phyloP scores from a whole-genome alignment of 2,888 invertebrate species.

The Coenonympha glycerion region DNA sequence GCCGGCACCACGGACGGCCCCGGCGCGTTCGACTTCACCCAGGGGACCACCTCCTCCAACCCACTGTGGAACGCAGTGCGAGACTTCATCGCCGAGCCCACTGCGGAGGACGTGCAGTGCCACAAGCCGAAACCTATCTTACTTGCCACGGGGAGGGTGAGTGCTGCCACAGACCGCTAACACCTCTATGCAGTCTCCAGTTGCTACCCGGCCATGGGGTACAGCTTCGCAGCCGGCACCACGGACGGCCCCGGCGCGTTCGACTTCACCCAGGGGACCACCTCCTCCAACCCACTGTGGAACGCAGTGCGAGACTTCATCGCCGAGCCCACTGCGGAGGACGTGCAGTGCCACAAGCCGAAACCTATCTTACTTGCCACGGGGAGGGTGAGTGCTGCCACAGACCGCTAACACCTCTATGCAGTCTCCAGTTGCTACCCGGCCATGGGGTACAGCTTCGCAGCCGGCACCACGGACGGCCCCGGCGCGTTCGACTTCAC shows the following conservation, averaged over 20 bases:
- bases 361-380: slow-evolving; percentile 94
- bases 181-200: too few species aligned
- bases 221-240: slow-evolving; percentile 95
- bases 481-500: slow-evolving; percentile 89
- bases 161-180: slow-evolving; percentile 56
- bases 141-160: slow-evolving; percentile 89
- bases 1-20: slow-evolving; percentile 94
- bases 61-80: slow-evolving; percentile 90
- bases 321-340: slow-evolving; percentile 82
- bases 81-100: slow-evolving; percentile 85
- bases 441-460: slow-evolving; percentile 96
- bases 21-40: slow-evolving; percentile 87
- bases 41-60: slow-evolving; percentile 86
- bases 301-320: slow-evolving; percentile 86
- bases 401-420: too few species aligned
- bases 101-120: slow-evolving; percentile 82
- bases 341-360: slow-evolving; percentile 86
- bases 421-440: slow-evolving; percentile 89
- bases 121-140: slow-evolving; percentile 93
- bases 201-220: slow-evolving; percentile 94
- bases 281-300: slow-evolving; percentile 88
- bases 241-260: slow-evolving; percentile 93
- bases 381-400: slow-evolving; percentile 84
- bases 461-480: slow-evolving; percentile 93
- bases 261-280: slow-evolving; percentile 88